phyloP scores from a whole-genome alignment of 2,113 vertebrate species.

The Cervus canadensis region DNA sequence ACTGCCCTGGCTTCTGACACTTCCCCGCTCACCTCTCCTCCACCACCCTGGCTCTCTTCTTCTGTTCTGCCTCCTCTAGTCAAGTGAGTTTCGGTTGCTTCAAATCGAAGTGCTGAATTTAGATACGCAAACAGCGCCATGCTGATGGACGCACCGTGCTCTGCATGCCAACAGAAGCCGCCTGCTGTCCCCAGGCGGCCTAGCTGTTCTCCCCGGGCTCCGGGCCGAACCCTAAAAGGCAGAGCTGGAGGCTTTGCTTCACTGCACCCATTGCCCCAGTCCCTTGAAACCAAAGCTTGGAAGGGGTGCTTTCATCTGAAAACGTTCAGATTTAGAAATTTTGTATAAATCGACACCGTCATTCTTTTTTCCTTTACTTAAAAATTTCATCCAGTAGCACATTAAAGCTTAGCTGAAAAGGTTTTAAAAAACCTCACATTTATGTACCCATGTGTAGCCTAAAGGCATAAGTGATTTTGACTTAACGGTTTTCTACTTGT shows the following conservation, averaged over 20 bases:
- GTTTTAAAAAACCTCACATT: not conserved
- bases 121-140: not conserved
- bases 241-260: rapidly evolving
- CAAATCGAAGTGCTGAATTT: not conserved
- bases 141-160: rapidly evolving
- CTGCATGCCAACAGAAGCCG: rapidly evolving
- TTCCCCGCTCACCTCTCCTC: not conserved
- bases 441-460: not conserved
- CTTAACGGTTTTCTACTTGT: not conserved
- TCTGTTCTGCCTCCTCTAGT: not conserved
- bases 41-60: not conserved
- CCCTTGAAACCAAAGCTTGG: not conserved
- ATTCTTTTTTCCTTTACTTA: not conserved
- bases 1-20: not conserved
- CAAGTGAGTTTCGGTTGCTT: not conserved
- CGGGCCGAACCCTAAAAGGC: rapidly evolving
- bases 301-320: not conserved
- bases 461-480: not conserved
- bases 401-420: not conserved
- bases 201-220: not conserved
- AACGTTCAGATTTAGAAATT: not conserved
- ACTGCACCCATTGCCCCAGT: too few species aligned
- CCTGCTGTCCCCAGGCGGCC: too few species aligned
- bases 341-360: not conserved
- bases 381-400: not conserved